A percentile compares a stretch with the other conserved stretches of the same genome.
These are phyloP conservation scores for Petrolisthes cinctipes DNA, from an alignment of 2,888 invertebrate genomes.

Conservation along the genomic window DNA sequence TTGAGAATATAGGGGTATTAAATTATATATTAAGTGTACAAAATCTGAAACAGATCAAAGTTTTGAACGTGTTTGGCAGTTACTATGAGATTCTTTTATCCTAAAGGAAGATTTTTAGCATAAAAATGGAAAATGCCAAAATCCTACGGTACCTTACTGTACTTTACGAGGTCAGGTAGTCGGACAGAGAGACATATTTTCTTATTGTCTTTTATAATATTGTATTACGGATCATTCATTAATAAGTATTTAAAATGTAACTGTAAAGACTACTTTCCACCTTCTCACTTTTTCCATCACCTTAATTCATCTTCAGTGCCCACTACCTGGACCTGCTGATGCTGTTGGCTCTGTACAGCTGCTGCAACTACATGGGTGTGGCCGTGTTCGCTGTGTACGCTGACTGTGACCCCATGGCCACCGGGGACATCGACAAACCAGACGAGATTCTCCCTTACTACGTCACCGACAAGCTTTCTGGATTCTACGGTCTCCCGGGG, in stretches of 20 bases:
- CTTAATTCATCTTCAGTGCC: slow-evolving; percentile 6
- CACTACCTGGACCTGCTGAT: slow-evolving; percentile 70
- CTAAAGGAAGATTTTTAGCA: too few species aligned
- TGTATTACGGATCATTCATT: too few species aligned
- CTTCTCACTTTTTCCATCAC: neutral
- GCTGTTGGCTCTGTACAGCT: slow-evolving; percentile 77
- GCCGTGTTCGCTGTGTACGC: slow-evolving; percentile 86
- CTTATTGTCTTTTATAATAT: too few species aligned
- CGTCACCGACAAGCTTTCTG: slow-evolving; percentile 86
- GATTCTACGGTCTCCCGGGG: slow-evolving; percentile 88
- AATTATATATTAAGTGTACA: neutral
- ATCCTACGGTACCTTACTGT: too few species aligned
- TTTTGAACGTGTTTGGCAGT: neutral
- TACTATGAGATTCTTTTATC: too few species aligned
- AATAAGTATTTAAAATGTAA: neutral
- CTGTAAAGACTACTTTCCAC: too few species aligned
- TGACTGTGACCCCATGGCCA: slow-evolving; percentile 83
- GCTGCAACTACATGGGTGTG: slow-evolving; percentile 90
- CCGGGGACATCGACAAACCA: slow-evolving; percentile 77
- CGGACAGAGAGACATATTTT: too few species aligned
- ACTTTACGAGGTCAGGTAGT: too few species aligned
- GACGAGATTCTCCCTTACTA: slow-evolving; percentile 91
- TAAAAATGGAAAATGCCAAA: too few species aligned
- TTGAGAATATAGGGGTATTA: neutral
- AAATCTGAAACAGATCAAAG: neutral